phyloP scores from a whole-genome alignment of 1,140 invertebrate species.

The Marisa cornuarietis region DNA sequence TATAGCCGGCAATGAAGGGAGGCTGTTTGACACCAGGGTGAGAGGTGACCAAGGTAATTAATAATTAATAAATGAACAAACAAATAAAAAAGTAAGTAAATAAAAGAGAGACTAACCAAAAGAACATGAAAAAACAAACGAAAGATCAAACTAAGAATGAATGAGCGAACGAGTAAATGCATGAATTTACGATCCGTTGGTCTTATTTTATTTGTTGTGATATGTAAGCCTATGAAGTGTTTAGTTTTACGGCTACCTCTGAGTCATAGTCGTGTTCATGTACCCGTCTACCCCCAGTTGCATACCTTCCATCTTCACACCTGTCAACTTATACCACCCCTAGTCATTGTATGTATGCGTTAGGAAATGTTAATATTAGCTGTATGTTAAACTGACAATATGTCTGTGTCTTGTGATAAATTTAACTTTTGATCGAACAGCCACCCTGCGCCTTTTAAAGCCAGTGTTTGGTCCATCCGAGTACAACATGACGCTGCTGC shows the following conservation, averaged over 20 bases:
- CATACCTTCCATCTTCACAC: no score
- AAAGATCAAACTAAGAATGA: background rate
- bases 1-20: conserved; percentile 47
- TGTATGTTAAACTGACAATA: no score
- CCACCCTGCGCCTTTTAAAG: conserved; percentile 48
- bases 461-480: conserved; percentile 53
- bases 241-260: no score
- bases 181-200: no score
- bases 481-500: conserved; percentile 30
- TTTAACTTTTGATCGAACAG: conserved; percentile 26
- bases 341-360: no score
- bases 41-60: conserved; percentile 48
- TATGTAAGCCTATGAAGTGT: no score
- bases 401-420: no score
- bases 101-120: conserved; percentile 19
- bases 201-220: no score
- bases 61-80: background rate
- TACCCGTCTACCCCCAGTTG: no score
- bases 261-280: no score
- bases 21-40: conserved; percentile 49
- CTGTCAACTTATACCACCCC: no score
- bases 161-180: background rate
- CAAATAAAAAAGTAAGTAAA: background rate
- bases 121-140: conserved; percentile 6
- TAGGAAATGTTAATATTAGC: no score